Base-by-base conservation (phyloP, 2,888 invertebrate genomes). In the Synergus japonicus region DNA sequence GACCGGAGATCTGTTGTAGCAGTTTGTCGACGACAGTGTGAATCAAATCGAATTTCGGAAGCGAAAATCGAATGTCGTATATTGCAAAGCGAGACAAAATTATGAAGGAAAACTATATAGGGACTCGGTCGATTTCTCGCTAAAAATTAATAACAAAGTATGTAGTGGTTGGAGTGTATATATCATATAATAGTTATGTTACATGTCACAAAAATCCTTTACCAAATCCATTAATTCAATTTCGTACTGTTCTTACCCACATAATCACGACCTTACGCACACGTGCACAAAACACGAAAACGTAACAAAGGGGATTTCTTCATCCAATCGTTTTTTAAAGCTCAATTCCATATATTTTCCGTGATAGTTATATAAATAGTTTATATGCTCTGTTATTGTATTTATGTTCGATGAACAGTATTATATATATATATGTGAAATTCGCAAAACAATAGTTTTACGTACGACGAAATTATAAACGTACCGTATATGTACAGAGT, bases 1-100 rank as follows among this genome's bases (percentile, higher is more conserved):
- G 86, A 85, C 85, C 86, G 83, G 85, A 83, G 82, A 85, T 85
- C 86, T 83, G 76, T 79, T 85, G 79, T 81, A 82, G 82, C 84
- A 87, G 85, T 67, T 83, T 82, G 83, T 83, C 83, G 83, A 82
- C 83, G 84, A 83, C 81, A 64, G 80, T 82, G 83, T 83, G 82
- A 86, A 85, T 86, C 80, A 79, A 84, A 84, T 77, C 84, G 79
- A 54, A 73, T 46, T 46, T 46, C 54, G 12, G 13, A 49, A 46
- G 4, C 4, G 37, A 73, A 73, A 37, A 44, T 73, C n/a, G 73
- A 73, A 29, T 73, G 13, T 73, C 73, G 73, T 54, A 54, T 44
- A 54, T 44, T 46, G 22, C 46, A 13, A 73, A 73, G 29, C 46
- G 54, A 54, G 29, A 18, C 49, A 37, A 37, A 54, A 54, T 29